These are phyloP conservation scores for Ceryle rudis DNA, from an alignment of 2,797 vertebrate species.

Conservation along the genomic window DNA sequence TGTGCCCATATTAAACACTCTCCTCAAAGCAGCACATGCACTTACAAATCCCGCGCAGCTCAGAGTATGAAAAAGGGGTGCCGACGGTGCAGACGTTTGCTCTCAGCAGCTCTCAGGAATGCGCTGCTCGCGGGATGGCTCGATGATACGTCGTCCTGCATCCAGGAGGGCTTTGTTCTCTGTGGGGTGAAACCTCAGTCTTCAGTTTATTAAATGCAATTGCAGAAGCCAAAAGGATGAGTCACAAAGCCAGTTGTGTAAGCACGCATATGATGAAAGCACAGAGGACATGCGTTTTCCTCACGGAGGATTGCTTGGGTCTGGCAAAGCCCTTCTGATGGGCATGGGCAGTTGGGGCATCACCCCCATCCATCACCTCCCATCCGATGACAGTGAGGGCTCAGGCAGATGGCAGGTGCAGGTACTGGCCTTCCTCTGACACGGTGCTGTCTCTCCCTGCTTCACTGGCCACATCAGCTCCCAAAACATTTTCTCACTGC, in stretches of 20 bases:
- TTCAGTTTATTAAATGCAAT: neutral
- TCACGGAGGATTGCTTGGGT: neutral
- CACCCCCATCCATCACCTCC: neutral
- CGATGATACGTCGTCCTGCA: rapidly evolving
- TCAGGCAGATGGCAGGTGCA: neutral
- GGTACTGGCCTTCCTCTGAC: rapidly evolving
- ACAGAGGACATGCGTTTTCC: neutral
- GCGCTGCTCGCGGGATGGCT: rapidly evolving
- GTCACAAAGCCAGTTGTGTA: constrained; percentile 20
- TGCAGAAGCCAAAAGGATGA: neutral
- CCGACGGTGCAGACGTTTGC: rapidly evolving
- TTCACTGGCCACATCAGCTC: neutral
- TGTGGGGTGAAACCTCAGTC: constrained; percentile 40
- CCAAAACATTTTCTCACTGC: neutral
- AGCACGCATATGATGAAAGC: neutral
- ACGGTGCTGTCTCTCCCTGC: neutral
- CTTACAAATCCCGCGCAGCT: rapidly evolving
- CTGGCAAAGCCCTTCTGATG: neutral
- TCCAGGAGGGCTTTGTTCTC: constrained; percentile 51
- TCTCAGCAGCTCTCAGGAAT: neutral
- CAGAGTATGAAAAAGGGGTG: rapidly evolving
- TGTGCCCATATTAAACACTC: neutral
- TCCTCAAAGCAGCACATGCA: neutral
- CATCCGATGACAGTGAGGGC: rapidly evolving
- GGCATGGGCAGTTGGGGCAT: rapidly evolving